Conservation (phyloP, 1,140 invertebrate species). For the Hesperophylax magnus region DNA sequence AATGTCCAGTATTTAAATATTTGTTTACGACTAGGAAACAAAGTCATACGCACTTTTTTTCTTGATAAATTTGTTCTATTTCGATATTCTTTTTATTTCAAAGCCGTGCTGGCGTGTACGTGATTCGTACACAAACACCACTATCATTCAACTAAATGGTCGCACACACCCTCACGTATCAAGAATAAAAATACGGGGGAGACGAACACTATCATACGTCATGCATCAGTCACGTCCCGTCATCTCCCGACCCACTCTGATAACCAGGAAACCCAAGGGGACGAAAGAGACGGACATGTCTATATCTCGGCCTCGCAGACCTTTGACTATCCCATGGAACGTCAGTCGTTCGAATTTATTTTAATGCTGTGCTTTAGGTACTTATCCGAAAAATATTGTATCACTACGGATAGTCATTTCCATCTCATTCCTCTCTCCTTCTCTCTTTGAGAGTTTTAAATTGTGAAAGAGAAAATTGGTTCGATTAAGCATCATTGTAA, state of each 20-base stretch:
- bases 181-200: conserved; percentile 36
- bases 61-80: conserved; percentile 6
- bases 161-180: conserved; percentile 51
- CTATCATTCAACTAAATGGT: conserved; percentile 55
- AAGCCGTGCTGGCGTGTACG: conserved; percentile 47
- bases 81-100: conserved; percentile 39
- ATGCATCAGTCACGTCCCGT: conserved; percentile 36
- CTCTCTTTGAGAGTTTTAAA: not conserved
- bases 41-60: conserved; percentile 6
- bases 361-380: conserved; percentile 47
- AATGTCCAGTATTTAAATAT: conserved; percentile 9
- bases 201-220: conserved; percentile 39
- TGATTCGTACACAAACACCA: conserved; percentile 54
- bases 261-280: not conserved
- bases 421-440: not conserved
- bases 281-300: conserved; percentile 27
- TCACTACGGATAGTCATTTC: conserved; percentile 22
- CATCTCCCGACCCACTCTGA: conserved; percentile 23
- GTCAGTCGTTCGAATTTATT: conserved; percentile 55
- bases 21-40: conserved; percentile 12
- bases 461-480: conserved; percentile 29
- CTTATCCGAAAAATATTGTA: conserved; percentile 47
- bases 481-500: conserved; percentile 41
- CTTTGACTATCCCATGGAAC: conserved; percentile 38
- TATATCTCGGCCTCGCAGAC: conserved; percentile 28